Evolutionary conservation across 2,888 invertebrate genomes (phyloP).

Genomic region (Cataglyphis livida): DNA sequence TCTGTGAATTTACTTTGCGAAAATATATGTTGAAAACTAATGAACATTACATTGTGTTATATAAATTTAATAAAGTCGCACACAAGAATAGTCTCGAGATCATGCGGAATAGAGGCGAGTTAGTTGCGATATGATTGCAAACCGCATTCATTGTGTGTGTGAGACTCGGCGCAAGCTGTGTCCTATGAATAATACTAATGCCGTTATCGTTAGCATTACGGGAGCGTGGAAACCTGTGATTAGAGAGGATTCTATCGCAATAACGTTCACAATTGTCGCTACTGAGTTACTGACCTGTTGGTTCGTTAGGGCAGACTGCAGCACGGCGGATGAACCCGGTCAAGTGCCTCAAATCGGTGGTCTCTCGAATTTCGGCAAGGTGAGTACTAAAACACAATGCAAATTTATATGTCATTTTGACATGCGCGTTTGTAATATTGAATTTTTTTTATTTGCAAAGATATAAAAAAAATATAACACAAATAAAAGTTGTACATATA

Average conservation of each 20-base stretch:
- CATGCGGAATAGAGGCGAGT: slow-evolving; percentile 37
- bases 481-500: not conserved
- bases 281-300: slow-evolving; percentile 84
- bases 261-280: slow-evolving; percentile 78
- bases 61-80: slow-evolving; percentile 24
- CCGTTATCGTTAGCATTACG: slow-evolving; percentile 56
- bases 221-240: slow-evolving; percentile 60
- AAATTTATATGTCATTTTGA: not conserved
- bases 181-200: slow-evolving; percentile 34
- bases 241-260: slow-evolving; percentile 72
- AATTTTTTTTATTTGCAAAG: not conserved
- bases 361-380: slow-evolving; percentile 89
- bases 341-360: slow-evolving; percentile 88
- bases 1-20: not conserved
- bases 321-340: slow-evolving; percentile 88
- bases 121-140: slow-evolving; percentile 43
- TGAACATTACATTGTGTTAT: not conserved
- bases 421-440: not conserved
- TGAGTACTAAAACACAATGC: slow-evolving; percentile 80
- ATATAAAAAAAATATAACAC: slow-evolving; percentile 1
- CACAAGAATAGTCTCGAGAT: slow-evolving; percentile 36
- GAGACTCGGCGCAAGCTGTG: slow-evolving; percentile 10
- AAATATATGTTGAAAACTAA: not conserved
- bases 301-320: slow-evolving; percentile 89
- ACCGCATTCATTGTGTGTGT: slow-evolving; percentile 13